Evolutionary conservation across 2,888 invertebrate genomes (phyloP).

Genomic region (Branchellion lobata): DNA sequence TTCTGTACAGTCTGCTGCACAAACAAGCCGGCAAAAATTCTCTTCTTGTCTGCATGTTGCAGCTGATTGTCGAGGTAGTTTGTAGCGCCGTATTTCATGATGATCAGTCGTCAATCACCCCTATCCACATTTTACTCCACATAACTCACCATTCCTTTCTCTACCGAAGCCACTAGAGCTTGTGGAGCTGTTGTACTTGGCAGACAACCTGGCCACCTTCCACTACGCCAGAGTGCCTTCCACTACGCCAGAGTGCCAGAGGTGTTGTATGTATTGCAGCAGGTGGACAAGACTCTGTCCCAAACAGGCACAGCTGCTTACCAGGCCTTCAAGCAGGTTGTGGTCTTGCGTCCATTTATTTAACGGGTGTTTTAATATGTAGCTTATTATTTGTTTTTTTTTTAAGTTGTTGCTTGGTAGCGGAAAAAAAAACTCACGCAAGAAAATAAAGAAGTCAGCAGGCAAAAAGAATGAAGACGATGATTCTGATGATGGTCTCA

Average conservation of each 20-base stretch:
- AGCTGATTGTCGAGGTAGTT: background rate
- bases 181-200: background rate
- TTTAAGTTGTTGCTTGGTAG: background rate
- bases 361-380: too few species aligned
- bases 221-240: background rate
- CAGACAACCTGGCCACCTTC: conserved; percentile 4
- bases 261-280: background rate
- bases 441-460: background rate
- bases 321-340: background rate
- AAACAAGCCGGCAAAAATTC: background rate
- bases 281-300: background rate
- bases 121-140: too few species aligned
- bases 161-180: background rate
- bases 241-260: background rate
- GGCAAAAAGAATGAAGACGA: background rate
- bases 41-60: background rate
- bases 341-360: too few species aligned
- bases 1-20: background rate
- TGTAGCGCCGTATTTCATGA: too few species aligned
- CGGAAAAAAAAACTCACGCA: background rate
- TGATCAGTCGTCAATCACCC: too few species aligned
- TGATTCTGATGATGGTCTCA: background rate
- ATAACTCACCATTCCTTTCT: too few species aligned
- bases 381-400: background rate
- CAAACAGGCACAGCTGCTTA: background rate